A percentile compares a stretch with the other conserved stretches of the same genome.
Conservation (phyloP, 2,113 vertebrate species). For the Ameiurus melas region DNA sequence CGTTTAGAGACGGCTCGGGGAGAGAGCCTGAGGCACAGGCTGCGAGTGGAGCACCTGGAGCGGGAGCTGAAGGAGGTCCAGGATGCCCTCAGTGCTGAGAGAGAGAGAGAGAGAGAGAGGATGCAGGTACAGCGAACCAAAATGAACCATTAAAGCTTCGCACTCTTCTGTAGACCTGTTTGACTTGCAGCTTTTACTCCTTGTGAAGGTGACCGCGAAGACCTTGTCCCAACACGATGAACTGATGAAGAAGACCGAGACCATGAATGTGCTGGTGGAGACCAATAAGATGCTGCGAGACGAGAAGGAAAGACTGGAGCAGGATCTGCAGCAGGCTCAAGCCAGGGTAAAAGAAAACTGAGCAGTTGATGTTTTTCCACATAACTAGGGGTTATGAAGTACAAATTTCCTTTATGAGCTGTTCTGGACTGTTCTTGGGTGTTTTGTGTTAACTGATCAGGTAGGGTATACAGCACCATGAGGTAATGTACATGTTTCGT, state of each 20-base stretch:
- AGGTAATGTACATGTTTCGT: neutral
- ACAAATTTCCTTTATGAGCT: neutral
- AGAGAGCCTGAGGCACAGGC: conserved; percentile 86
- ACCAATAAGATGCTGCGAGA: conserved; percentile 92
- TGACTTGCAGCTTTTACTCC: neutral
- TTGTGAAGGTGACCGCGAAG: conserved; percentile 87
- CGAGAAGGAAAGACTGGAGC: conserved; percentile 87
- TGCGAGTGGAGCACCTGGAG: conserved; percentile 90
- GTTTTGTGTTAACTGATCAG: neutral
- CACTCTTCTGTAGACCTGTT: neutral
- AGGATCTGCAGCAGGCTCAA: conserved; percentile 86
- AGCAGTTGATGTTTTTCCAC: neutral
- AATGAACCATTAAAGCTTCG: neutral
- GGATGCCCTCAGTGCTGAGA: conserved; percentile 82
- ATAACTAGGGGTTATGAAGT: neutral
- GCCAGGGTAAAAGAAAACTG: conserved; percentile 72
- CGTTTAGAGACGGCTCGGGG: conserved; percentile 92
- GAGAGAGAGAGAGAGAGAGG: conserved; percentile 90
- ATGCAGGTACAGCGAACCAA: conserved; percentile 79
- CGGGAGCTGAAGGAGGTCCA: conserved; percentile 88
- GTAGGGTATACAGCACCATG: no score
- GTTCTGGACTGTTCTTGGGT: no score
- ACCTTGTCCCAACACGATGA: conserved; percentile 95
- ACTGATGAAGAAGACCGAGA: conserved; percentile 97
- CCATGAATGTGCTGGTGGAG: conserved; percentile 93